Evolutionary conservation across 1,140 invertebrate species (phyloP).

Genomic region (Solen grandis): DNA sequence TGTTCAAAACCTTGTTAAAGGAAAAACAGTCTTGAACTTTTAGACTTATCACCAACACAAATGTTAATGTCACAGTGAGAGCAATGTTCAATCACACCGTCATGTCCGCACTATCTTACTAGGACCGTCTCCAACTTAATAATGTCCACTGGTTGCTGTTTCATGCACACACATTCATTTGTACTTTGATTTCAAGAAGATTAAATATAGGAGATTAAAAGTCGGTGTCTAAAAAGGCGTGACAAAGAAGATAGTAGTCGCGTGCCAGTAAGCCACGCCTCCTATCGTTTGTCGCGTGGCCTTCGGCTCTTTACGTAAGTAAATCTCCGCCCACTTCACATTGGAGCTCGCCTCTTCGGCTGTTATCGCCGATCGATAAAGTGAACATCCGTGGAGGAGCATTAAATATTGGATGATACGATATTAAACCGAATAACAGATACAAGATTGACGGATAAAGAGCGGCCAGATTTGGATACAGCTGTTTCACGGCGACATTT

Average conservation of each 20-base stretch:
- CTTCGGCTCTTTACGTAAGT: constrained; percentile 43
- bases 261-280: constrained; percentile 45
- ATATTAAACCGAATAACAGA: constrained; percentile 39
- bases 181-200: constrained; percentile 54
- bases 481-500: constrained; percentile 43
- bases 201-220: constrained; percentile 58
- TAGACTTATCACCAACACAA: too few relatives aligned
- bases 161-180: constrained; percentile 26
- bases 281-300: constrained; percentile 41
- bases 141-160: background rate
- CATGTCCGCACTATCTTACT: too few relatives aligned
- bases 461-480: constrained; percentile 49
- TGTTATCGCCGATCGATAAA: constrained; percentile 45
- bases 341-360: constrained; percentile 33
- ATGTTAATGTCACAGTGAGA: too few relatives aligned
- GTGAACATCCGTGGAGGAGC: constrained; percentile 39
- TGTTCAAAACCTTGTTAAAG: too few relatives aligned
- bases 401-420: constrained; percentile 47
- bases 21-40: too few relatives aligned
- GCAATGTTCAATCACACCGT: too few relatives aligned
- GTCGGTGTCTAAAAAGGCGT: constrained; percentile 56
- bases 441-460: constrained; percentile 54
- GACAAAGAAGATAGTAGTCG: constrained; percentile 55
- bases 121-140: too few relatives aligned
- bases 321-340: constrained; percentile 16